Percentiles rank a stretch among this genome's conserved stretches.
Evolutionary conservation across 2,797 vertebrate species (phyloP).

Genomic region (Chaenodraco wilsoni): DNA sequence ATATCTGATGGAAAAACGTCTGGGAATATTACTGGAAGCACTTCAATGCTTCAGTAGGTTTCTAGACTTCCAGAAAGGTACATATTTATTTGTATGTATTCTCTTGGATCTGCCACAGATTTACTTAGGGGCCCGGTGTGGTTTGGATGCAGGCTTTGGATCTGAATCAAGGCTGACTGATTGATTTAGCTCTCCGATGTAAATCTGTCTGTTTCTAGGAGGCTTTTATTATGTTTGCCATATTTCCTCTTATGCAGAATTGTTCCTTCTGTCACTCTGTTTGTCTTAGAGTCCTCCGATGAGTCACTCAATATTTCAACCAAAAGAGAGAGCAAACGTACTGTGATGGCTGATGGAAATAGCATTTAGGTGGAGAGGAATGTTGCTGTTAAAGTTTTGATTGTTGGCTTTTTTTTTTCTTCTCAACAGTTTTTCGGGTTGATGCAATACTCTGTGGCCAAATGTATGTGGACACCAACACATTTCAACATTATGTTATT

Average conservation of each 20-base stretch:
- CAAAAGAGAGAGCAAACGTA: constrained; percentile 20
- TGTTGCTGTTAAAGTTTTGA: constrained; percentile 7
- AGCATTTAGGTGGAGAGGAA: constrained; percentile 1
- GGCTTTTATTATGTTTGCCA: constrained; percentile 20
- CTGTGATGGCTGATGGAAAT: constrained; percentile 24
- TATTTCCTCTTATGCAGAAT: constrained; percentile 7
- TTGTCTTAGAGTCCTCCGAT: constrained; percentile 1
- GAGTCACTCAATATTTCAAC: constrained; percentile 41
- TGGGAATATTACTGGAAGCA: constrained; percentile 2
- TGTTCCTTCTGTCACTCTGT: constrained; percentile 3
- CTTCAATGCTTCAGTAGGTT: constrained; percentile 17
- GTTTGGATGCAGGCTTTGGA: constrained; percentile 26
- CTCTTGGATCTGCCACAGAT: constrained; percentile 7
- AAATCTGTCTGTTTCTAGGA: constrained; percentile 18
- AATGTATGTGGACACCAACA: neutral
- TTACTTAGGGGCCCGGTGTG: neutral
- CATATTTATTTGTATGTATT: constrained; percentile 9
- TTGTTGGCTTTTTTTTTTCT: neutral
- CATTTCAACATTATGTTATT: neutral
- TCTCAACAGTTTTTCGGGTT: neutral
- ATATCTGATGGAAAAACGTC: constrained; percentile 5
- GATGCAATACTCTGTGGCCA: no score
- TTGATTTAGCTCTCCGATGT: constrained; percentile 26
- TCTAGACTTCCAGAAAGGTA: constrained; percentile 12
- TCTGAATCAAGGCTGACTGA: constrained; percentile 18